These are phyloP conservation scores for Byasa hedistus DNA, from an alignment of 2,888 invertebrate genomes.

Conservation along the genomic window DNA sequence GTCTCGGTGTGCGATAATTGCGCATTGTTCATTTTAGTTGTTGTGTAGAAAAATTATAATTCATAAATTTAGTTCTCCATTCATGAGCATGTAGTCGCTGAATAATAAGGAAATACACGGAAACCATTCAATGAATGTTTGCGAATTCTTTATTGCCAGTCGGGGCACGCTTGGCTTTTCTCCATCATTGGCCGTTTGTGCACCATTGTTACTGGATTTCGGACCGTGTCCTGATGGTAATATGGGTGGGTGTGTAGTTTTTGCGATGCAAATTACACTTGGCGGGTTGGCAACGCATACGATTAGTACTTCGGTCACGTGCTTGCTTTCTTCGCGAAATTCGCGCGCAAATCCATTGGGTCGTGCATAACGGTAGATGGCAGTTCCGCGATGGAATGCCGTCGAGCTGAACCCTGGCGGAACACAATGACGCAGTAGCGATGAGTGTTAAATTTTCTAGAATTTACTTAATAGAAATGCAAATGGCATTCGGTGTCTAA, in stretches of 20 bases:
- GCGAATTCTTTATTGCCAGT: slow-evolving; percentile 68
- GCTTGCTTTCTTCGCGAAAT: slow-evolving; percentile 75
- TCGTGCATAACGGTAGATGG: slow-evolving; percentile 68
- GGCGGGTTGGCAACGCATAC: slow-evolving; percentile 47
- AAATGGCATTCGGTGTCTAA: no score
- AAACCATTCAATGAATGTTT: slow-evolving; percentile 68
- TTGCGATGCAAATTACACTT: slow-evolving; percentile 36
- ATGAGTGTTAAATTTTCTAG: slow-evolving; percentile 10
- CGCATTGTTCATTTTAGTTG: slow-evolving; percentile 16
- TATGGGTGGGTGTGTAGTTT: slow-evolving; percentile 40
- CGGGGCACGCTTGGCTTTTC: slow-evolving; percentile 66
- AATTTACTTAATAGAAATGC: slow-evolving; percentile 1
- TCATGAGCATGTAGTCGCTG: slow-evolving; percentile 60
- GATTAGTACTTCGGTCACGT: slow-evolving; percentile 68
- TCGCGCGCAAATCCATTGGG: slow-evolving; percentile 71
- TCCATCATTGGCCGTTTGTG: slow-evolving; percentile 55
- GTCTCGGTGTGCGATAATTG: neutral
- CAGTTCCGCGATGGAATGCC: slow-evolving; percentile 67
- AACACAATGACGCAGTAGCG: slow-evolving; percentile 20
- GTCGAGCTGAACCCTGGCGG: slow-evolving; percentile 38
- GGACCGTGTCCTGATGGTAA: slow-evolving; percentile 46
- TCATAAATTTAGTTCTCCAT: slow-evolving; percentile 69
- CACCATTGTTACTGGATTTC: slow-evolving; percentile 44
- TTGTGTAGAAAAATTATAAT: slow-evolving; percentile 21
- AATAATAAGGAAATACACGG: slow-evolving; percentile 77